Base-by-base conservation (phyloP, 2,888 invertebrate genomes). In the Leptinotarsa tumamoca region DNA sequence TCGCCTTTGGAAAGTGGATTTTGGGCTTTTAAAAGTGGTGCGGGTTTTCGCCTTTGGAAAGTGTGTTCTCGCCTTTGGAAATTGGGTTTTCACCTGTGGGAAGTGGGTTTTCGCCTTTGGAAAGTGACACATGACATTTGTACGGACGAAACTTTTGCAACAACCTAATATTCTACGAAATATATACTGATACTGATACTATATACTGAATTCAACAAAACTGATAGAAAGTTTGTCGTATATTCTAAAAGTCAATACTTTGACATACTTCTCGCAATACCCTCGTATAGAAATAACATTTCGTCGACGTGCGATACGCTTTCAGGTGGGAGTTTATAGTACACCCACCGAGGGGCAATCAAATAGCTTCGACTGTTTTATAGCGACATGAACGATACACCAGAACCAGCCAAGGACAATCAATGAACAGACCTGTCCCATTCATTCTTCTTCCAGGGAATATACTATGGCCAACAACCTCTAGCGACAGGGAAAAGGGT, bases 351-450 rank as follows among this genome's bases (percentile, higher is more conserved):
- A 58, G 63, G n/a, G 13, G 17, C 7, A 33, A 63, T 33, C 13
- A 63, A 63, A 63, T 7, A 33, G 13, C 17, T 15, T 63, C 33
- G 33, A n/a, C 21, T 23, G 23, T 58, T 14, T 21, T 58, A 23
- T 23, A 61, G 17, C 4, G 5, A 15, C n/a, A 63, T 4, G 33
- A 33, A 17, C 3, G 33, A 33, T 63, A 43, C 63, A 33, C 50
- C 49, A 58, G 23, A 68, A 4, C 14, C 27, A 43, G 15, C 61
- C 73, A 73, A 73, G 73, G 73, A n/a, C 68, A 68, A 73, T 73
- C 73, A 73, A 73, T 73, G 73, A 63, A 63, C 50, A 73, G 73
- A 68, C 73, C 68, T n/a, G 63, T 63, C 73, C 52, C 73, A 73
- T 73, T 73, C 73, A 73, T 33, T 70, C 49, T 61, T 23, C 7